A percentile compares a stretch with the other conserved stretches of the same genome.
Evolutionary conservation across 2,888 invertebrate genomes (phyloP).

Genomic region (Anthophora plumipes): DNA sequence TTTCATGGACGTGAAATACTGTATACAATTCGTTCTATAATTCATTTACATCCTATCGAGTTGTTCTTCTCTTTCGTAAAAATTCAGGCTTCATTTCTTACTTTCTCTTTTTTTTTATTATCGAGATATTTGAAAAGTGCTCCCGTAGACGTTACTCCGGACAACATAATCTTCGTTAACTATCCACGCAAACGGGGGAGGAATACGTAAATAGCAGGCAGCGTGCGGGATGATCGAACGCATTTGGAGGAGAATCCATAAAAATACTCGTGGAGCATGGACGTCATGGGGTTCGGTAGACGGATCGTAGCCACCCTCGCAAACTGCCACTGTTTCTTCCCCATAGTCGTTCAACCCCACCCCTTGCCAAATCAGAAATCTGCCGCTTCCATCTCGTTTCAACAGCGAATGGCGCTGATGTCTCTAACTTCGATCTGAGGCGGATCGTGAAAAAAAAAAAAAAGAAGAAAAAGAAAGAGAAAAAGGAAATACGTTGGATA

Average conservation of each 20-base stretch:
- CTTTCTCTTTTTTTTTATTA: neutral
- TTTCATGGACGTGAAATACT: neutral
- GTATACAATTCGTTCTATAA: no score
- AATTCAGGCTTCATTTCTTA: no score
- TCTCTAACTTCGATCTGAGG: neutral
- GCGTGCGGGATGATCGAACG: constrained; percentile 45
- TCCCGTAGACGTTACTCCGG: neutral
- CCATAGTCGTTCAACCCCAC: constrained; percentile 66
- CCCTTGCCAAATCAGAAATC: constrained; percentile 78
- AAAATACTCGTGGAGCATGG: constrained; percentile 60
- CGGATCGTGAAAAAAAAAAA: constrained; percentile 40
- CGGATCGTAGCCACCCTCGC: constrained; percentile 70
- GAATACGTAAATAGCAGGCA: constrained; percentile 33
- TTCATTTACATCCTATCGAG: no score
- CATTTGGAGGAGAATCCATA: constrained; percentile 54
- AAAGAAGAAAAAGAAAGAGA: no score
- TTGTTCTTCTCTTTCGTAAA: no score
- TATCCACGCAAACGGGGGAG: neutral
- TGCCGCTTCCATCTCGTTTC: constrained; percentile 66
- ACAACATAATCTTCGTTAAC: neutral
- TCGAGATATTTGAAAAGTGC: neutral
- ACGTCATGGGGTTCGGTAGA: constrained; percentile 47
- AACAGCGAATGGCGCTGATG: constrained; percentile 46
- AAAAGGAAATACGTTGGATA: no score
- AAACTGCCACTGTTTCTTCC: constrained; percentile 50